phyloP scores from a whole-genome alignment of 37 sponge, comb jelly and placozoan species.

The Halichondria panicea region DNA sequence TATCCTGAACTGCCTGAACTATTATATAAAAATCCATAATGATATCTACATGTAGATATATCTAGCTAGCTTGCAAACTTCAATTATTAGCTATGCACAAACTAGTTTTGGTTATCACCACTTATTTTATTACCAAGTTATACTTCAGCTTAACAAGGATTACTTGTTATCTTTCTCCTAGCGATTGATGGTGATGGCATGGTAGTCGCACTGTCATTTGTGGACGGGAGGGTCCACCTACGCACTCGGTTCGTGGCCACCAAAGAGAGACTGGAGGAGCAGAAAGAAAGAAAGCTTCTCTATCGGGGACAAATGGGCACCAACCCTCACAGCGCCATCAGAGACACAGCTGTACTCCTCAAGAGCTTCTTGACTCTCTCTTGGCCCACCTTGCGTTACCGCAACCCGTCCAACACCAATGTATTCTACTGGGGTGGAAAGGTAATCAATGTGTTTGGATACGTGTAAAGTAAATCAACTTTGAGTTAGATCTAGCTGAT shows the following conservation, averaged over 20 bases:
- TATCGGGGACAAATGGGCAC: slow-evolving; percentile 90
- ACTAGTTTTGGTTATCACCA: no score
- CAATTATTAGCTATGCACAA: no score
- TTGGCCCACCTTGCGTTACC: slow-evolving; percentile 60
- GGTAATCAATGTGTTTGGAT: slow-evolving; percentile 29
- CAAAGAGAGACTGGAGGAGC: slow-evolving; percentile 60
- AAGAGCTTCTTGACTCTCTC: slow-evolving; percentile 25
- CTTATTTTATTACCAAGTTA: no score
- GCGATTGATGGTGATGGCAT: slow-evolving; percentile 98
- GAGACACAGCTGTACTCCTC: slow-evolving; percentile 53
- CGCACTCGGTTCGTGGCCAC: slow-evolving; percentile 74
- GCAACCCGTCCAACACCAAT: slow-evolving; percentile 93
- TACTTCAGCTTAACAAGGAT: no score
- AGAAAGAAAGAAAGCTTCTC: slow-evolving; percentile 45
- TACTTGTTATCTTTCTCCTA: no score
- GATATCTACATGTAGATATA: not conserved
- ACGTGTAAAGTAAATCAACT: not conserved
- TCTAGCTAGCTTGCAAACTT: not conserved
- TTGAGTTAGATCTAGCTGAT: no score
- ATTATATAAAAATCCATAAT: not conserved
- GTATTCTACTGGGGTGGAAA: slow-evolving; percentile 95
- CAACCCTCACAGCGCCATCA: slow-evolving; percentile 52
- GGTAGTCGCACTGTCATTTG: slow-evolving; percentile 81
- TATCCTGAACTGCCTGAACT: not conserved
- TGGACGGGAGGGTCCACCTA: slow-evolving; percentile 77